phyloP scores from a whole-genome alignment of 2,113 vertebrate species.

The Tragelaphus scriptus region DNA sequence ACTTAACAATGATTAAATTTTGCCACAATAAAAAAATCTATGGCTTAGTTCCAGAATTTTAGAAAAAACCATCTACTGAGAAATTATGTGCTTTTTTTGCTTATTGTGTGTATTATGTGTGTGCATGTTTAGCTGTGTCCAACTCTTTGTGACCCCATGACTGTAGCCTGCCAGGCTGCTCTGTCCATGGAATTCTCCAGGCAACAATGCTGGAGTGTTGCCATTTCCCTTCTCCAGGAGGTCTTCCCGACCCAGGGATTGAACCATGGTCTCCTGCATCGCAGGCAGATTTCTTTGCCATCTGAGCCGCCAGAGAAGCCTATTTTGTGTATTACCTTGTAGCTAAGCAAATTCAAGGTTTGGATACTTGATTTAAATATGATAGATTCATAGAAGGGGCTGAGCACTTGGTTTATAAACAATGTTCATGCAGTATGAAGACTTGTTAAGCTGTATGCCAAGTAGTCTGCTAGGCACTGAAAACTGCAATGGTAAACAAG shows the following conservation, averaged over 20 bases:
- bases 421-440: slow-evolving; percentile 1
- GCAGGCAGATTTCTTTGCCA: background rate
- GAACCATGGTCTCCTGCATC: background rate
- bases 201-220: background rate
- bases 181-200: background rate
- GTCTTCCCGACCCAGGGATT: background rate
- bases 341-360: background rate
- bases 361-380: slow-evolving; percentile 39
- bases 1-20: background rate
- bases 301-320: background rate
- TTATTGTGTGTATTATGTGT: background rate
- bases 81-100: slow-evolving; percentile 8
- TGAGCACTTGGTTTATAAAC: slow-evolving; percentile 21
- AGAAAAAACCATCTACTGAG: background rate
- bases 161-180: background rate
- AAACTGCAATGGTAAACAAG: slow-evolving; percentile 39
- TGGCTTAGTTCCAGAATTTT: slow-evolving; percentile 5
- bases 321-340: slow-evolving; percentile 2
- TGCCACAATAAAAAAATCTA: slow-evolving; percentile 10
- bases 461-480: background rate
- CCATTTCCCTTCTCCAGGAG: background rate
- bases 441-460: background rate
- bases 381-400: background rate
- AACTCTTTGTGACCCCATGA: background rate
- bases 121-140: background rate